Evolutionary conservation across 2,113 vertebrate genomes (phyloP), one percentile per base, ranked within the genome.

Genomic region (Cricetomys ansorgei): DNA sequence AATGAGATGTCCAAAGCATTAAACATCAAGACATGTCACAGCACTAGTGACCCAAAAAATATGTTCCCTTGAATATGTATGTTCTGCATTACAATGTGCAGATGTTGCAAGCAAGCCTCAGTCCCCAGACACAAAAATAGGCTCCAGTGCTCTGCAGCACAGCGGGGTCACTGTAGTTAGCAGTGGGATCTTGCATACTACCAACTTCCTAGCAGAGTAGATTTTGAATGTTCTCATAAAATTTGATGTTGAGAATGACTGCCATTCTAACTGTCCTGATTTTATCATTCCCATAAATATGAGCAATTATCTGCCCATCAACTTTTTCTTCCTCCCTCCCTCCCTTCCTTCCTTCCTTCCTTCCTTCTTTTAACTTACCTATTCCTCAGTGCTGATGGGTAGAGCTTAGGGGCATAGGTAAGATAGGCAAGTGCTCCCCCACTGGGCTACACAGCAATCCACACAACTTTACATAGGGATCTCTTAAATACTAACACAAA

Each of bases 1-100:
- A 93, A 90, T 55, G 64, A 91, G 96, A 83, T 84, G 55, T 95
- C 95, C 64, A 87, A 92, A 94, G 76, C 85, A 45, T 27, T 94
- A 89, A 94, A 89, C 17, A 81, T 83, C 40, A 73, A 57, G 72
- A 76, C 85, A 73, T 92, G 29, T 94, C 79, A 92, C 55, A 79
- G 79, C 9, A 65, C 50, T 79, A 15, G 3, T 79, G 77, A 92
- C 59, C 70, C 81, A 86, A 94, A 86, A 94, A 97, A 81, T 40
- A 13, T 77, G 50, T 50, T 6, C 59, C 48, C 59, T 89, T 96
- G 83, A 81, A 88, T 95, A 94, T 92, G 43, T 43, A 76, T 87
- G 37, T 57, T 31, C 19, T 65, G 29, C 72, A 75, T 57, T 62
- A 65, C 75, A 29, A 79, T 48, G 64, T 37, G 43, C 45, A 91